phyloP scores from a whole-genome alignment of 2,888 invertebrate species.

The Acrocyrtus sp. region DNA sequence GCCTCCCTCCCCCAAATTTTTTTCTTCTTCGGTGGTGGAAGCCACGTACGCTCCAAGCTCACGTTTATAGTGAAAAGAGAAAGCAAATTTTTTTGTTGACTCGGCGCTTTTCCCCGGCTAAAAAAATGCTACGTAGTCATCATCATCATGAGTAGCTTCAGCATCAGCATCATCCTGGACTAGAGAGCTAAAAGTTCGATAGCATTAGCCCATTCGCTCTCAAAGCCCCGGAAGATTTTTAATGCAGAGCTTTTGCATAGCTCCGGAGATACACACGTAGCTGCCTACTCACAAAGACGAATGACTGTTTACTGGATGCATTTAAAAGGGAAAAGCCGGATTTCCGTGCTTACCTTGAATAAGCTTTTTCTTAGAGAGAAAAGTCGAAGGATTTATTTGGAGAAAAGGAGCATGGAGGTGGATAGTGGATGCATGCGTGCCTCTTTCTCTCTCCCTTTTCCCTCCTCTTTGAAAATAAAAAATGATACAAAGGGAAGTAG shows the following conservation, averaged over 20 bases:
- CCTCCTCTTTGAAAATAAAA: conserved; percentile 9
- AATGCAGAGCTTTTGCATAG: no score
- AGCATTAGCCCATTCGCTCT: conserved; percentile 39
- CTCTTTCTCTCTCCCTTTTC: neutral
- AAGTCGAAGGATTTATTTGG: neutral
- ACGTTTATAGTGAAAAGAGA: no score
- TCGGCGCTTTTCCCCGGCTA: conserved; percentile 2
- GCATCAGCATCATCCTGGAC: no score
- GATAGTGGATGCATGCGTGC: conserved; percentile 7
- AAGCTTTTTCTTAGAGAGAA: conserved; percentile 17
- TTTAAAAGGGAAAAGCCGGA: conserved; percentile 33
- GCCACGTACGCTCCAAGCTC: no score
- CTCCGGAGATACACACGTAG: no score
- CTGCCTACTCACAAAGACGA: no score
- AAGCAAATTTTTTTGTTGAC: no score
- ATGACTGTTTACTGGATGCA: conserved; percentile 13
- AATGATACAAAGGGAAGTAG: conserved; percentile 15
- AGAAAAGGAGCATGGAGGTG: neutral
- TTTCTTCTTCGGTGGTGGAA: conserved; percentile 14
- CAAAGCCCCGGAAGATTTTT: conserved; percentile 44
- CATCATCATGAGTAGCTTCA: no score
- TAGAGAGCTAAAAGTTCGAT: no score
- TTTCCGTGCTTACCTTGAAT: conserved; percentile 49
- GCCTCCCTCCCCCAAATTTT: conserved; percentile 4
- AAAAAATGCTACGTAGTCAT: conserved; percentile 23